Evolutionary conservation across 2,113 vertebrate genomes (phyloP), one percentile per base, ranked within the genome.

Genomic region (Onychostruthus taczanowskii): DNA sequence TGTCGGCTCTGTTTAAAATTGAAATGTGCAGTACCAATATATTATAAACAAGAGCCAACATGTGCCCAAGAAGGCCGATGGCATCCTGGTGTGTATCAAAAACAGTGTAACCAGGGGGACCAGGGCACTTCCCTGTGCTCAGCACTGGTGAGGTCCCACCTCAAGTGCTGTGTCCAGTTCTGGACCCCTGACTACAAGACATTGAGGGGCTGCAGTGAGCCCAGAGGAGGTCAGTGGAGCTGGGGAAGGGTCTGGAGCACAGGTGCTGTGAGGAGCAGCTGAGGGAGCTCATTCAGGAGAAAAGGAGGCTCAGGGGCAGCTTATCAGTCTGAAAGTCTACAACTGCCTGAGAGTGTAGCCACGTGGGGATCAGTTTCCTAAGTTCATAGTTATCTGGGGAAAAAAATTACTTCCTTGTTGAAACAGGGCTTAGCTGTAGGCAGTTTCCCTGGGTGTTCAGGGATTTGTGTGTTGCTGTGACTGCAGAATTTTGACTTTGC

Each of bases 241-340:
- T 67, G 33, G 9, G 17, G 44, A 50, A 41, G 55, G 53, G 18
- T 74, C 44, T 85, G 39, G 44, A 73, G 53, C 21, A 41, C 21
- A 8, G 16, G 22, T 28, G 28, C 20, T 72, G 6, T n/a, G 35
- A 77, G 28, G 11, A 55, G 21, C 2, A 7, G 39, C 39, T 59
- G 35, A 33, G 16, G 16, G 8, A 1, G 5, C 17, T 64, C 27
- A 82, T 44, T 11, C 66, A 23, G 70, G 24, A 78, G 39, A 35
- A 77, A 31, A 61, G n/a, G 24, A 47, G 8, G 7, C 5, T 69
- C 6, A 26, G 27, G 8, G 16, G 49, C 17, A 43, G 13, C 7
- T 72, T 13, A 18, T 0, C 0, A 0, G 3, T 37, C 37, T 41
- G 39, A 41, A 10, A 41, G 39, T 22, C n/a, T 75, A 27, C n/a